Evolutionary conservation across 1,140 invertebrate genomes (phyloP).

Genomic region (Drosophila bifasciata): DNA sequence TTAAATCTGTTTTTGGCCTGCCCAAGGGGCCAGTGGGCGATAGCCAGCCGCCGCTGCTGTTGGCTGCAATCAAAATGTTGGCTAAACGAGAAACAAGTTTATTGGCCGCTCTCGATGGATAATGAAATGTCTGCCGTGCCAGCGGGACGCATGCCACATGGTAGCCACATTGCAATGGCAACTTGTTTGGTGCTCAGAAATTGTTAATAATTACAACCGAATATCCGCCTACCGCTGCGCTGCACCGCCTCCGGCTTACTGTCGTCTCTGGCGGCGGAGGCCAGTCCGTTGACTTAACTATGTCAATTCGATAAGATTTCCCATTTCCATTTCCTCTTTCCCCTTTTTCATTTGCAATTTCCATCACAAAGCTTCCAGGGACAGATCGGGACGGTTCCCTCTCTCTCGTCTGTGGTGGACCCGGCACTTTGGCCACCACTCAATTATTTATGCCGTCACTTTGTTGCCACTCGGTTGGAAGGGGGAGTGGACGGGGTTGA

Average conservation of each 20-base stretch:
- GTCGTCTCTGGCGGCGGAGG: slow-evolving; percentile 9
- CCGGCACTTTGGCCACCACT: slow-evolving; percentile 61
- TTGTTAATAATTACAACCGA: slow-evolving; percentile 62
- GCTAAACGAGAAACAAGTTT: slow-evolving; percentile 46
- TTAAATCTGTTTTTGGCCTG: slow-evolving; percentile 14
- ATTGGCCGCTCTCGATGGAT: slow-evolving; percentile 4
- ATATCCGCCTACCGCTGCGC: slow-evolving; percentile 60
- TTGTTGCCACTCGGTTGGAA: slow-evolving; percentile 25
- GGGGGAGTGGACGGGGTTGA: slow-evolving; percentile 25
- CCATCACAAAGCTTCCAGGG: slow-evolving; percentile 58
- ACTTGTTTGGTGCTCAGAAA: slow-evolving; percentile 67
- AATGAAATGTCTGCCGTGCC: slow-evolving; percentile 21
- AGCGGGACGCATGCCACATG: slow-evolving; percentile 1
- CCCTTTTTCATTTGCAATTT: slow-evolving; percentile 33
- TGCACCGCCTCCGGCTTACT: too few species aligned
- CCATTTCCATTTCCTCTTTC: too few species aligned
- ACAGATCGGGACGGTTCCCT: slow-evolving; percentile 26
- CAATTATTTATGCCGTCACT: slow-evolving; percentile 78
- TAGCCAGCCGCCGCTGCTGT: background rate
- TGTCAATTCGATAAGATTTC: slow-evolving; percentile 69
- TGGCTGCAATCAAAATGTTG: slow-evolving; percentile 43
- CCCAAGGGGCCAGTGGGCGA: slow-evolving; percentile 45
- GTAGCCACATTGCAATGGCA: slow-evolving; percentile 29
- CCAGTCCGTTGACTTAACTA: slow-evolving; percentile 58
- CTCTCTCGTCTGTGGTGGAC: slow-evolving; percentile 34